A percentile compares a stretch with the other conserved stretches of the same genome.
Conservation (phyloP, 2,797 vertebrate genomes). For the Sparidentex hasta region DNA sequence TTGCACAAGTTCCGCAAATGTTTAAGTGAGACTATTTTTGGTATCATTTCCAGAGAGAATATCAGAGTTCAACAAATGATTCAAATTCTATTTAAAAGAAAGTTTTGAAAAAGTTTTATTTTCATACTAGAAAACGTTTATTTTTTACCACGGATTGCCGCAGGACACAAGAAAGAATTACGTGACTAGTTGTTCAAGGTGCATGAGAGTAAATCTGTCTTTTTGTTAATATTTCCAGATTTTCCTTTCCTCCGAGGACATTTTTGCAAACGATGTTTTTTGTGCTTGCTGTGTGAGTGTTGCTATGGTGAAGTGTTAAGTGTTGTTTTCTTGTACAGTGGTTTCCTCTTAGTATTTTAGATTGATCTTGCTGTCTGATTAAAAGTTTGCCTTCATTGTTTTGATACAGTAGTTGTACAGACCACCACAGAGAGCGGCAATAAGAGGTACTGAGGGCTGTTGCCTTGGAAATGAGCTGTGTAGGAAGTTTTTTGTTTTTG, state of each 20-base stretch:
- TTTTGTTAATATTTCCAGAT: conserved; percentile 88
- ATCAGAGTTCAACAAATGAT: conserved; percentile 89
- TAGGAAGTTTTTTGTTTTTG: conserved; percentile 72
- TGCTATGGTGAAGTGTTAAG: conserved; percentile 92
- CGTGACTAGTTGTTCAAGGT: conserved; percentile 89
- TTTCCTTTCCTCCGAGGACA: conserved; percentile 78
- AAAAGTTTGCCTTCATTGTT: conserved; percentile 97
- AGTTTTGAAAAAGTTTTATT: conserved; percentile 93
- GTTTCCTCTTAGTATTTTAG: conserved; percentile 88
- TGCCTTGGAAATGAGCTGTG: conserved; percentile 74
- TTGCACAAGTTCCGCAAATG: conserved; percentile 95
- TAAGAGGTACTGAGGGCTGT: conserved; percentile 86
- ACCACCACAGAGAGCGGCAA: conserved; percentile 89
- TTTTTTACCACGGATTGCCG: conserved; percentile 94
- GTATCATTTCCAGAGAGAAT: conserved; percentile 95
- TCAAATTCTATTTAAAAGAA: conserved; percentile 89
- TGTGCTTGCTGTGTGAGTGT: conserved; percentile 98
- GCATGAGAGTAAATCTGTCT: conserved; percentile 91
- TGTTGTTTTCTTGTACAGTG: conserved; percentile 91
- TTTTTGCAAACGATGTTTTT: conserved; percentile 88
- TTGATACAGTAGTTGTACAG: conserved; percentile 92
- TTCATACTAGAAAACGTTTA: conserved; percentile 92
- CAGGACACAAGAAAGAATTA: conserved; percentile 88
- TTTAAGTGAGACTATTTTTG: conserved; percentile 97
- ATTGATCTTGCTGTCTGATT: conserved; percentile 90